phyloP scores from a whole-genome alignment of 1,140 invertebrate species.

The Eupeodes corollae region DNA sequence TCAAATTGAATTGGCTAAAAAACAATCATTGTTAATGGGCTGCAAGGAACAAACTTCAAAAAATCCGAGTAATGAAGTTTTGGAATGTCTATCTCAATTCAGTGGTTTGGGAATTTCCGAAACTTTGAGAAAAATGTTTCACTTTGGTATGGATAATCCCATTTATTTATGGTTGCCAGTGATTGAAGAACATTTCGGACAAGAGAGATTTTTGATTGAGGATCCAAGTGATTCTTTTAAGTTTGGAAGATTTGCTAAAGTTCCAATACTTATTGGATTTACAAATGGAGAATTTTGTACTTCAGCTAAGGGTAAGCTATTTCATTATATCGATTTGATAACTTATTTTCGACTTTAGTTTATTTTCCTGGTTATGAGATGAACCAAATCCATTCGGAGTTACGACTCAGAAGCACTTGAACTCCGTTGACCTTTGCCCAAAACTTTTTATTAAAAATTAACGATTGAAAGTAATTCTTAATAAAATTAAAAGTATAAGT shows the following conservation, averaged over 20 bases:
- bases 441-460: no score
- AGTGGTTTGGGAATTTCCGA: conserved; percentile 10
- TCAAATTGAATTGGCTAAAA: conserved; percentile 41
- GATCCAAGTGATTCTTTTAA: conserved; percentile 43
- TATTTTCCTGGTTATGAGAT: no score
- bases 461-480: no score
- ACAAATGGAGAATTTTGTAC: conserved; percentile 48
- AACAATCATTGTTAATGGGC: conserved; percentile 5
- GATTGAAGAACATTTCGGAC: conserved; percentile 49
- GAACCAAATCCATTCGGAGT: no score
- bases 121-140: conserved; percentile 10
- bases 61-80: conserved; percentile 34
- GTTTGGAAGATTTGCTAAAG: conserved; percentile 42
- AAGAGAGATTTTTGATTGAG: conserved; percentile 47
- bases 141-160: conserved; percentile 14
- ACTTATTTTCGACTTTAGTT: no score
- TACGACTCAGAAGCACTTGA: no score
- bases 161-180: conserved; percentile 44
- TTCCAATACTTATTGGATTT: conserved; percentile 50
- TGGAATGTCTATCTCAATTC: conserved; percentile 47
- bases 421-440: no score
- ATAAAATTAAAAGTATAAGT: no score
- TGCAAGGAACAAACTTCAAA: conserved; percentile 6
- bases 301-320: conserved; percentile 1
- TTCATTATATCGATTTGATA: no score